Evolutionary conservation across 1,140 invertebrate species (phyloP).

Genomic region (Drosophila auraria): DNA sequence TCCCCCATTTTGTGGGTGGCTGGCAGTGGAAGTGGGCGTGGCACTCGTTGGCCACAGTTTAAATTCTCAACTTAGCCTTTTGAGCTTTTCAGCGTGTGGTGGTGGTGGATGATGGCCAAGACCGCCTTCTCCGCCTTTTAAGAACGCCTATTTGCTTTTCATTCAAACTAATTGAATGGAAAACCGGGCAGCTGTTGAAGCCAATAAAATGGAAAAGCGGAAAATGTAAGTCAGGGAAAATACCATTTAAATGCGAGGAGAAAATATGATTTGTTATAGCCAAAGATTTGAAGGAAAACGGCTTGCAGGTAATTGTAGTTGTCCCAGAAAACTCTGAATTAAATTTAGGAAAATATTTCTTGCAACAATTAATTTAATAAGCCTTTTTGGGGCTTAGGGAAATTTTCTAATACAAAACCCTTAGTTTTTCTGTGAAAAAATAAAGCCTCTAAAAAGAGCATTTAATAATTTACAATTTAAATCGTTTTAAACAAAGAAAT

Average conservation of each 20-base stretch:
- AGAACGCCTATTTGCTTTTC: conserved; percentile 74
- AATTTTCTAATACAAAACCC: not conserved
- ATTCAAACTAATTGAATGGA: conserved; percentile 79
- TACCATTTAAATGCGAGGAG: not conserved
- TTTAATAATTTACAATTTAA: not conserved
- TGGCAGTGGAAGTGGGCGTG: conserved; percentile 44
- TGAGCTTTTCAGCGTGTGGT: conserved; percentile 53
- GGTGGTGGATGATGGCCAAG: conserved; percentile 5
- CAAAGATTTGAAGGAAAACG: not conserved
- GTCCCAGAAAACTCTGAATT: not conserved
- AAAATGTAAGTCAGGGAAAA: conserved; percentile 11
- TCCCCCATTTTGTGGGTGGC: conserved; percentile 24
- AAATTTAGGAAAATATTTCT: not conserved
- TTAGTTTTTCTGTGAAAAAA: not conserved
- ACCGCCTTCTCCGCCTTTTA: conserved; percentile 11
- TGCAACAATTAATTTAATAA: not conserved
- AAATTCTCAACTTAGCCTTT: conserved; percentile 79
- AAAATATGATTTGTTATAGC: not conserved
- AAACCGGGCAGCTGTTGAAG: conserved; percentile 76
- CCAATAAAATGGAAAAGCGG: conserved; percentile 21
- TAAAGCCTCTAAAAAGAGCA: no score
- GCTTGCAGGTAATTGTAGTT: not conserved
- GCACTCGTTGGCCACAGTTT: conserved; percentile 52
- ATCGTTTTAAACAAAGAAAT: no score
- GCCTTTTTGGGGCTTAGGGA: not conserved